Evolutionary conservation across 2,113 vertebrate species (phyloP).

Genomic region (Nannospalax galili): DNA sequence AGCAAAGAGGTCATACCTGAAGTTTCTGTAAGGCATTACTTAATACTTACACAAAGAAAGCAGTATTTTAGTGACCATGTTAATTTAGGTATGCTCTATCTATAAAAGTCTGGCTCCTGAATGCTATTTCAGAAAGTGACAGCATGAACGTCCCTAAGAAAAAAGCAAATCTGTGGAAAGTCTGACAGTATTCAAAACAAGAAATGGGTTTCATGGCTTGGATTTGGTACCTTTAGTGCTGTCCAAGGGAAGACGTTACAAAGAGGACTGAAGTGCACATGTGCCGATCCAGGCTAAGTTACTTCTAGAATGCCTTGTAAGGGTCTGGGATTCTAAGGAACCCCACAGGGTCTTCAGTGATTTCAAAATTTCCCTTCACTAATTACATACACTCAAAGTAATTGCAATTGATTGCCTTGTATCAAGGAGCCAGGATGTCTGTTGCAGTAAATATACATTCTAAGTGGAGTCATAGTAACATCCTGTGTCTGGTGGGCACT

Average conservation of each 20-base stretch:
- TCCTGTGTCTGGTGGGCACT: background rate
- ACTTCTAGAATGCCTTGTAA: conserved; percentile 29
- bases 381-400: background rate
- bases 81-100: background rate
- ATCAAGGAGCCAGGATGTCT: background rate
- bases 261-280: background rate
- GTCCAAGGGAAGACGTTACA: background rate
- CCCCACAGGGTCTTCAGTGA: background rate
- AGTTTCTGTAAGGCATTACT: background rate
- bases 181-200: background rate
- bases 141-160: background rate
- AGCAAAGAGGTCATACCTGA: background rate
- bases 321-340: background rate
- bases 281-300: background rate
- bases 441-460: conserved; percentile 4
- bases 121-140: background rate
- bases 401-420: background rate
- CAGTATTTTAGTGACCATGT: background rate
- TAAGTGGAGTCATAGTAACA: background rate
- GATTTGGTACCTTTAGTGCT: background rate
- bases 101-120: background rate
- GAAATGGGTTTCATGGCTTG: background rate
- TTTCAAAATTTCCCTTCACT: conserved; percentile 26
- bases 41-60: background rate
- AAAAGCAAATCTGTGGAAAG: background rate